Evolutionary conservation across 2,888 invertebrate genomes (phyloP), one percentile per base, ranked within the genome.

Genomic region (Drosophila barbarae): DNA sequence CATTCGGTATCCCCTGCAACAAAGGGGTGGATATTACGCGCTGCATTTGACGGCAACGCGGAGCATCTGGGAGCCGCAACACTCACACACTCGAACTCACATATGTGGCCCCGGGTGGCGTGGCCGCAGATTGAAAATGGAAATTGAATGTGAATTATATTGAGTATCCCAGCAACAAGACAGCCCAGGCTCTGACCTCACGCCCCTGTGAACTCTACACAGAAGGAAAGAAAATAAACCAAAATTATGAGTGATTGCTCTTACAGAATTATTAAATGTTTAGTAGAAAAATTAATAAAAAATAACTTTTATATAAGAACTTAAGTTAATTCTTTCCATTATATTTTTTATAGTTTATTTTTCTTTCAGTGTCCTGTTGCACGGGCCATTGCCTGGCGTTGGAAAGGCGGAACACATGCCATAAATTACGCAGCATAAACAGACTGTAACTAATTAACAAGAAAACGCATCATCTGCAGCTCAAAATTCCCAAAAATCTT

Each of bases 121-220:
- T 50, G 61, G 66, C 69, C 72, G 56, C 77, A 70, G 67, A 71
- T 69, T 63, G 78, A 64, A 70, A 58, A 57, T 72, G 71, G 71
- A 78, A 83, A 81, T 81, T 83, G 81, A 74, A 81, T 78, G 76
- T 70, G 77, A 72, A 83, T 76, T 76, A 72, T 74, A 81, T 83
- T 70, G 74, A 72, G 73, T 69, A 71, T 64, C 49, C 50, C 65
- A 54, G 54, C 46, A 47, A 41, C 60, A 57, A 34, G 41, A 42
- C 60, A 34, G 23, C 26, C 39, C 15, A 38, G 58, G 50, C 56
- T 52, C 57, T 66, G 69, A 59, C 74, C 72, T 47, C 73, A 73
- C 46, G 76, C 74, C 57, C 32, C 69, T 46, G 59, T 71, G 68
- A 70, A 74, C 67, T 63, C 39, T 63, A 63, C 39, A 53, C 42